Conservation (phyloP, 2,113 vertebrate species). For the Rhodinocichla rosea region DNA sequence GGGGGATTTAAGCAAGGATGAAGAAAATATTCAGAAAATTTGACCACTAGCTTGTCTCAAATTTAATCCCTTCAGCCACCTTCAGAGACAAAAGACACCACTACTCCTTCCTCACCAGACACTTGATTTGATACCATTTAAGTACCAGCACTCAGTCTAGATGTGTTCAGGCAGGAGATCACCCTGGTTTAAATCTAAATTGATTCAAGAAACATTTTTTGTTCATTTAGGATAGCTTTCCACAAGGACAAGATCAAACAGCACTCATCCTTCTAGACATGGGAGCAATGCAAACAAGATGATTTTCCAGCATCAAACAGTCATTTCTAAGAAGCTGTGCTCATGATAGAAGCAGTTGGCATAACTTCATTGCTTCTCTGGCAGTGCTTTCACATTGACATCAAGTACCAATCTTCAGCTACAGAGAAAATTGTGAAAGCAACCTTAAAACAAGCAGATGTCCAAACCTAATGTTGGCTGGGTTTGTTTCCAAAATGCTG, state of each 20-base stretch:
- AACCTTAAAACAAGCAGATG: conserved; percentile 62
- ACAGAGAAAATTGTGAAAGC: conserved; percentile 56
- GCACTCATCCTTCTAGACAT: background rate
- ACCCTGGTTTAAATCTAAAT: background rate
- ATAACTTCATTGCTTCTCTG: conserved; percentile 35
- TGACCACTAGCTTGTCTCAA: background rate
- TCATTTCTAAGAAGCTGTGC: background rate
- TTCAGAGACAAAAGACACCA: background rate
- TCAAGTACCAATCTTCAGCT: conserved; percentile 52
- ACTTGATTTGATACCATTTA: background rate
- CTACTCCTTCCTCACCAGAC: background rate
- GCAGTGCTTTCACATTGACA: conserved; percentile 33
- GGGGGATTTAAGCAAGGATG: background rate
- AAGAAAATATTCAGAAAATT: background rate
- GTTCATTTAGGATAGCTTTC: background rate
- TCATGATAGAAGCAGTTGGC: conserved; percentile 21
- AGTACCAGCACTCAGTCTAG: background rate
- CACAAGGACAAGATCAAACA: background rate
- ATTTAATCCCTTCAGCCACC: background rate
- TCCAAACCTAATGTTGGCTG: conserved; percentile 23
- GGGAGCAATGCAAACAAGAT: background rate
- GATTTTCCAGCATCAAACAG: background rate
- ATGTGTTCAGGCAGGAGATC: background rate
- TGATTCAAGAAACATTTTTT: background rate
- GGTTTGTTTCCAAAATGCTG: conserved; percentile 27